Conservation (phyloP, 1,140 invertebrate genomes). For the Pseudoatta argentina region DNA sequence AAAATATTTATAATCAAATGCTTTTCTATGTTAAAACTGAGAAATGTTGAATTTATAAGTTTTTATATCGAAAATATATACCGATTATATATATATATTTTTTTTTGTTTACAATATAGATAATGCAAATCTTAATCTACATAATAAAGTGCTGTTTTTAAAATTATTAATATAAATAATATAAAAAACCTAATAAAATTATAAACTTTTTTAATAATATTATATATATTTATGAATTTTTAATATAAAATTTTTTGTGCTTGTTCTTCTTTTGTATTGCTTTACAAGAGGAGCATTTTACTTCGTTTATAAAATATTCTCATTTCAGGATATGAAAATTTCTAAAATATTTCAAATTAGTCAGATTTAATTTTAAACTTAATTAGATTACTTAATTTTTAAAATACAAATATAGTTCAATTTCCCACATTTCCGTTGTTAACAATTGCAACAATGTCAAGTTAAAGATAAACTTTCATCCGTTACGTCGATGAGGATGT, state of each 20-base stretch:
- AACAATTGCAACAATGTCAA: constrained; percentile 55
- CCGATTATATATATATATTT: background rate
- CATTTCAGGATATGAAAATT: background rate
- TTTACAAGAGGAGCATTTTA: background rate
- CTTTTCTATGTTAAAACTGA: background rate
- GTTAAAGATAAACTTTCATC: constrained; percentile 42
- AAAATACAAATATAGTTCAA: background rate
- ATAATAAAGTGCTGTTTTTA: background rate
- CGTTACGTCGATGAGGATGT: constrained; percentile 60
- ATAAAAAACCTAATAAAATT: background rate
- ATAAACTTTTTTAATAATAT: background rate
- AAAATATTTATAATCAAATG: background rate
- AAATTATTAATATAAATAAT: constrained; percentile 3
- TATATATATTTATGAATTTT: constrained; percentile 10
- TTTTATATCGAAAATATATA: background rate
- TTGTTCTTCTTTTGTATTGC: background rate
- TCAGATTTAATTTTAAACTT: background rate
- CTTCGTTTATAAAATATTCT: background rate
- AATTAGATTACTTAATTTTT: background rate
- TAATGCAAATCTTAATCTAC: background rate
- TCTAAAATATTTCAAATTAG: background rate
- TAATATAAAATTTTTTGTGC: background rate
- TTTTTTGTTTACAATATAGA: background rate
- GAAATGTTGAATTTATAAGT: background rate
- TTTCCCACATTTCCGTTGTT: background rate